Base-by-base conservation (phyloP, 2,797 vertebrate species). In the Erethizon dorsatum region DNA sequence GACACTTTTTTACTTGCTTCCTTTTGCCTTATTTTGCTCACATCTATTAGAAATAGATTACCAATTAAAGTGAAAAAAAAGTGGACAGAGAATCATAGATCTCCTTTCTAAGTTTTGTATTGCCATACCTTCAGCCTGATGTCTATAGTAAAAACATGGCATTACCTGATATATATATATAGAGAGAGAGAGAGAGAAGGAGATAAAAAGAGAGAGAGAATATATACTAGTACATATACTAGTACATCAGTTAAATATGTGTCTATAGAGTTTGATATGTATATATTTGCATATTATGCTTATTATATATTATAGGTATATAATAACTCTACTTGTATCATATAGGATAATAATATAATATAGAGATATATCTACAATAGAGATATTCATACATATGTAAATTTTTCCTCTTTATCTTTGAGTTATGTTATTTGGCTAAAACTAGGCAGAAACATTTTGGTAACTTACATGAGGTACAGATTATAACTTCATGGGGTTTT, bases 381-480 rank as follows among this genome's bases (percentile, higher is more conserved):
- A 47, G 24, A 28, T 47, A 75, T 77, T 77, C 41, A 47, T 47
- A 47, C 45, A 77, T 77, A 50, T 6, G 5, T 9, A 71, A 6
- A 45, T 9, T 71, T 92, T 84, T 56, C n/a, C 79, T 22, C 8
- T 87, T 90, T 82, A 26, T 65, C 59, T 82, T 94, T 73, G 10
- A 83, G 78, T 75, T 87, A 56, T 20, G 10, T 54, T 20, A 84
- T 90, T 80, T 61, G 31, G 83, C 9, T 71, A 17, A 52, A 83
- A 77, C 31, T 71, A 47, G 61, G 37, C 47, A 90, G 82, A 67
- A 90, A 92, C 5, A 31, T 89, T 85, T 90, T 85, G 31, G 17
- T 85, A 59, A 52, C 4, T 56, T 93, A 86, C 1, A 12, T 6
- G 17, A 71, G 45, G 1, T n/a, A 54, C 37, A 10, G 26, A 63